A percentile compares a stretch with the other conserved stretches of the same genome.
phyloP scores from a whole-genome alignment of 2,113 vertebrate species.

The Leucosticte australis region DNA sequence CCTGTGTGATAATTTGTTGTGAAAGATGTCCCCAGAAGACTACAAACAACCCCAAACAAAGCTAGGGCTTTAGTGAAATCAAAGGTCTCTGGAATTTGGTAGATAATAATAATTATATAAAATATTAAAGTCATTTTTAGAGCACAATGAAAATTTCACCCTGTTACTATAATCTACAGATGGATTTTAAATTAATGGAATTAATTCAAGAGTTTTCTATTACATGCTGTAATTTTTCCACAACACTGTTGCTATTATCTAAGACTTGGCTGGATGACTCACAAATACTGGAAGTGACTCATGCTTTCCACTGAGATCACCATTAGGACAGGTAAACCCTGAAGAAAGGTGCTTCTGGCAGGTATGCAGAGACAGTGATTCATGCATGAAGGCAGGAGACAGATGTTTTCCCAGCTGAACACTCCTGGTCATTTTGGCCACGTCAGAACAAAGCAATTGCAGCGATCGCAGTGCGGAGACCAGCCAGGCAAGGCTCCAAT shows the following conservation, averaged over 20 bases:
- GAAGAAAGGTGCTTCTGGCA: conserved; percentile 7
- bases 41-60: neutral
- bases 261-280: neutral
- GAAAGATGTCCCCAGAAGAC: neutral
- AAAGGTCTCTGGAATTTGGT: neutral
- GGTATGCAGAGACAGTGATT: neutral
- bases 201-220: neutral
- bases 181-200: neutral
- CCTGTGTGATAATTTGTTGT: neutral
- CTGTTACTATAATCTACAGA: neutral
- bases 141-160: neutral
- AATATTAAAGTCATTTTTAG: neutral
- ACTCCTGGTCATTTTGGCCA: neutral
- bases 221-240: neutral
- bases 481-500: neutral
- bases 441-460: neutral
- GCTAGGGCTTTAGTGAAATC: neutral
- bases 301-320: conserved; percentile 41
- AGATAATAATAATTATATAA: neutral
- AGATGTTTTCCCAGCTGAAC: neutral
- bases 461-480: fast-evolving
- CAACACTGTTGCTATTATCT: neutral
- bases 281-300: conserved; percentile 10
- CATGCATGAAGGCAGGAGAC: neutral
- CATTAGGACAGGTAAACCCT: neutral